Conservation (phyloP, 2,888 invertebrate genomes). For the Drosophila kambysellisi region DNA sequence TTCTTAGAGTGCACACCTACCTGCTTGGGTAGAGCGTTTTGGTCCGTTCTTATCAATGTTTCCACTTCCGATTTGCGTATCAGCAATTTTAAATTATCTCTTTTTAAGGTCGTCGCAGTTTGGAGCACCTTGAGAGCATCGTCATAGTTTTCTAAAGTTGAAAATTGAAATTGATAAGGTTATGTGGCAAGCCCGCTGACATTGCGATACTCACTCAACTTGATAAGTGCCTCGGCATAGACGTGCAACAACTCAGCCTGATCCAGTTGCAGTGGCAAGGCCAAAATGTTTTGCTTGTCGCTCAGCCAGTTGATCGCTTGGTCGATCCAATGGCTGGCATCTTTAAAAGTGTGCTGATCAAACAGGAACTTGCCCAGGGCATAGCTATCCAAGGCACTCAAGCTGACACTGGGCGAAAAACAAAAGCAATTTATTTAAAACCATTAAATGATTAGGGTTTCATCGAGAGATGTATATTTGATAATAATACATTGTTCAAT, state of each 20-base stretch:
- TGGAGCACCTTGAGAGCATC: constrained; percentile 66
- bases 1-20: constrained; percentile 36
- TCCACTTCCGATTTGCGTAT: constrained; percentile 64
- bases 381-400: constrained; percentile 73
- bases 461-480: neutral
- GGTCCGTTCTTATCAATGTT: constrained; percentile 55
- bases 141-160: constrained; percentile 41
- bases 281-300: neutral
- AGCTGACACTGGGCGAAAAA: constrained; percentile 53
- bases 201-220: constrained; percentile 69
- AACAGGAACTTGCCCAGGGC: constrained; percentile 71
- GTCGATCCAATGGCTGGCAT: constrained; percentile 73
- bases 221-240: constrained; percentile 73
- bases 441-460: neutral
- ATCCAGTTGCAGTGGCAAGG: constrained; percentile 34
- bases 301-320: constrained; percentile 53
- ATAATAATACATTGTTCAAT: neutral
- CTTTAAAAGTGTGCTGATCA: constrained; percentile 40
- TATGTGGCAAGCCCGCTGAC: neutral
- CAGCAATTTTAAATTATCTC: constrained; percentile 56
- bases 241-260: constrained; percentile 55
- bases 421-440: neutral
- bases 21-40: constrained; percentile 11
- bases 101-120: constrained; percentile 47
- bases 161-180: neutral